Base-by-base conservation (phyloP, 2,113 vertebrate genomes). In the Peucedramus taeniatus region DNA sequence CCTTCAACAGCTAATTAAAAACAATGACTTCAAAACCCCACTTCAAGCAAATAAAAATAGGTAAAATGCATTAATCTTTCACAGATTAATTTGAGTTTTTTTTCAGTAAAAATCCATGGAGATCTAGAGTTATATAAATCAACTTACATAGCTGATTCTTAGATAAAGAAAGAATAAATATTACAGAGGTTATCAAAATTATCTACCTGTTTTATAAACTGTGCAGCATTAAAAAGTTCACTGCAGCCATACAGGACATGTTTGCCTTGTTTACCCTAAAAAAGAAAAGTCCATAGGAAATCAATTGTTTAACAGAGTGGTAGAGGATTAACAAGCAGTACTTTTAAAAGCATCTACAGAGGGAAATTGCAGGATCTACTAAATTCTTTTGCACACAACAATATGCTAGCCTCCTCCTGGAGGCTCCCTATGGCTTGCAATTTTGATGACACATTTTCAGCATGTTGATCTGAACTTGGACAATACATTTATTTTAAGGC, bases 191-290 rank as follows among this genome's bases (percentile, higher is more conserved):
- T 76, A 61, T 63, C 15, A 45, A 49, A 83, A 15, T 54, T 49
- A 94, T 47, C 94, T 95, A 99, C 99, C 99, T 99, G 99, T 97
- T 99, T 99, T 93, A 99, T 98, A 97, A 99, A 99, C 95, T 99
- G 99, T n/a, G 98, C 37, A 35, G 99, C 99, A 90, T 98, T 99
- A 96, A 99, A 99, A 87, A 99, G 98, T 94, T 99, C 99, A 96
- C 99, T 99, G 98, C 99, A 99, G 95, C 99, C 99, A 86, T 99
- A 99, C 66, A 99, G 96, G 44, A 99, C 96, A 70, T 98, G 99
- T 96, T 99, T 99, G 51, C 99, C 99, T 97, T 98, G 99, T 93
- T 99, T 99, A 28, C 98, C 97, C 99, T 99, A 89, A 65, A 94
- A 90, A 85, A 72, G 10, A 76, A 8, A 56, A 81, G 47, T 44